Evolutionary conservation across 2,797 vertebrate species (phyloP).

Genomic region (Hozukius guyotensis): DNA sequence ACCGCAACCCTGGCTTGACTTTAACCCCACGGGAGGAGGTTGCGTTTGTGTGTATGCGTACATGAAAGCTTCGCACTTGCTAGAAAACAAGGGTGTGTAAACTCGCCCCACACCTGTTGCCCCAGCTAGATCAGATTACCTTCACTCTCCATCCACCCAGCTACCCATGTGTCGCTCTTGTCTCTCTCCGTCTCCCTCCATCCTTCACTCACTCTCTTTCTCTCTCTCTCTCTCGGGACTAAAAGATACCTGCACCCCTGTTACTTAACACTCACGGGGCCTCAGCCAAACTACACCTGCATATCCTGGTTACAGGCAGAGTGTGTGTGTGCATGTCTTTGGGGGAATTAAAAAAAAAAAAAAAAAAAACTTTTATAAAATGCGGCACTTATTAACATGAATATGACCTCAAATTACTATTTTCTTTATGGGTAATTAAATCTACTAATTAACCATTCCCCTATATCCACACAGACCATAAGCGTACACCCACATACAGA

Average conservation of each 20-base stretch:
- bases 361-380: neutral
- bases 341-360: constrained; percentile 6
- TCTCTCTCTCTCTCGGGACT: constrained; percentile 28
- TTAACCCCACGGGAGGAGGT: neutral
- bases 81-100: constrained; percentile 53
- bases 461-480: constrained; percentile 4
- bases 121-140: constrained; percentile 64
- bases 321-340: constrained; percentile 15
- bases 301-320: constrained; percentile 49
- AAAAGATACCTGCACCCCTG: constrained; percentile 57
- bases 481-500: constrained; percentile 17
- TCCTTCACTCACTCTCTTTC: constrained; percentile 15
- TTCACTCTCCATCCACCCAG: constrained; percentile 30
- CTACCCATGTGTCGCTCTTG: constrained; percentile 24
- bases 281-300: constrained; percentile 50
- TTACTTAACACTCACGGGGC: constrained; percentile 76
- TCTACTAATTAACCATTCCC: constrained; percentile 39
- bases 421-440: constrained; percentile 56
- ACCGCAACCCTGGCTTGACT: constrained; percentile 19
- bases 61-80: constrained; percentile 32
- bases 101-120: constrained; percentile 66
- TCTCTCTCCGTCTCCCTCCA: neutral
- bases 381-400: constrained; percentile 32
- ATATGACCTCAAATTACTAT: constrained; percentile 45
- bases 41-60: neutral